Evolutionary conservation across 1,140 invertebrate genomes (phyloP), one percentile per base, ranked within the genome.

Genomic region (Lordiphosa mommai): DNA sequence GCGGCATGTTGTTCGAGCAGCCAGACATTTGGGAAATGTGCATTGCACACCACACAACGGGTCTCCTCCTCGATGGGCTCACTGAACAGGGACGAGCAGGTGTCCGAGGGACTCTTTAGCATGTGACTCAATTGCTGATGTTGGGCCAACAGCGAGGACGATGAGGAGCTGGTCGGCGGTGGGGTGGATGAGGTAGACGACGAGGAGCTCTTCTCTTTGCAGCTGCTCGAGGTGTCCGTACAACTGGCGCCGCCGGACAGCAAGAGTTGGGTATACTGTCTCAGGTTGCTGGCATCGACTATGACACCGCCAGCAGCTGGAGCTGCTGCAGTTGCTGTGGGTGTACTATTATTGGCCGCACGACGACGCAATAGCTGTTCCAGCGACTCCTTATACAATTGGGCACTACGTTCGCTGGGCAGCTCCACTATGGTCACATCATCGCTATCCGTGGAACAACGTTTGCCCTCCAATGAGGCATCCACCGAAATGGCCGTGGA

Each of bases 21-120:
- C 94, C 94, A 95, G 0, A 93, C 91, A 4, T 94, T 94, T 8
- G 95, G 95, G 74, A 96, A 96, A 5, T 93, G 93, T 1, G 95
- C 95, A 65, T 95, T 91, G 82, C 95, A 96, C 1, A 95, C 93
- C 2, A 93, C 92, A 76, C 95, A 96, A 4, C 86, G 84, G 9
- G 88, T 89, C 61, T 89, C 88, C 68, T 89, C 88, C 63, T 89
- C 88, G 30, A 89, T 89, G 32, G 87, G 68, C n/a, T 88, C 87
- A 29, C 87, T 88, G 41, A 88, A 88, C 9, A 88, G 85, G 23
- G 80, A 86, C 14, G 86, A 88, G 41, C 86, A 88, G 2, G 86
- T 84, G 51, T 88, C 86, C 52, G 86, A 88, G 9, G 86, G 86
- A 49, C 86, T 88, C 51, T 88, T 88, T 8, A 88, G 57, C 73